These are phyloP conservation scores for Pristionchus mayeri DNA, from an alignment of 2,888 invertebrate genomes.

Conservation along the genomic window DNA sequence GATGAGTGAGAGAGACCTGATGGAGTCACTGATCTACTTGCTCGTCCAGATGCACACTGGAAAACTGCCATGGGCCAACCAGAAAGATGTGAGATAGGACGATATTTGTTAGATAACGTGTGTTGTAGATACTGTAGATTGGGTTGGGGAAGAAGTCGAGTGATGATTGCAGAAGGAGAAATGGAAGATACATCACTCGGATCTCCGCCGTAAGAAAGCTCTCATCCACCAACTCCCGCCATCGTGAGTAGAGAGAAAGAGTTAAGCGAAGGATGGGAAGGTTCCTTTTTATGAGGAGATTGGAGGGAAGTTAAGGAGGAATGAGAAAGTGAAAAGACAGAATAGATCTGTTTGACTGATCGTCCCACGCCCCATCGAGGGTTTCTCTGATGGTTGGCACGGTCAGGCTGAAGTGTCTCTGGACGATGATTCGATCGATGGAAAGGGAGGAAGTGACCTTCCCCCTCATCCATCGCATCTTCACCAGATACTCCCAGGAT, in stretches of 20 bases:
- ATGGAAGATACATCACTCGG: background rate
- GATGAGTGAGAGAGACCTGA: constrained; percentile 38
- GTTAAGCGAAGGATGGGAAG: background rate
- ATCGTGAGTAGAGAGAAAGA: background rate
- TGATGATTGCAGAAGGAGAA: background rate
- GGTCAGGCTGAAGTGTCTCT: constrained; percentile 13
- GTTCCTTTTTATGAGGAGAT: too few species aligned
- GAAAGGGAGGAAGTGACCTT: background rate
- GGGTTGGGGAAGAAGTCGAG: background rate
- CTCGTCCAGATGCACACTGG: constrained; percentile 19
- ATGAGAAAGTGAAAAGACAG: too few species aligned
- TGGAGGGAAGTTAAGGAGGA: too few species aligned
- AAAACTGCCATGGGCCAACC: background rate
- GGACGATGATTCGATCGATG: background rate
- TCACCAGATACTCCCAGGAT: background rate
- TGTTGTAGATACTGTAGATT: background rate
- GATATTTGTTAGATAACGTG: background rate
- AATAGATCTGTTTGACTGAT: too few species aligned
- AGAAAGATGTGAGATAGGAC: background rate
- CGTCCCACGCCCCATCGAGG: too few species aligned
- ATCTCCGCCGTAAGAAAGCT: too few species aligned
- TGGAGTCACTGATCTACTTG: constrained; percentile 31
- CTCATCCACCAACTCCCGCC: background rate
- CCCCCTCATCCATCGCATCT: constrained; percentile 4
- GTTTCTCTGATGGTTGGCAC: background rate